Conservation (phyloP, 2,888 invertebrate genomes). For the Trachelus troglodyta region DNA sequence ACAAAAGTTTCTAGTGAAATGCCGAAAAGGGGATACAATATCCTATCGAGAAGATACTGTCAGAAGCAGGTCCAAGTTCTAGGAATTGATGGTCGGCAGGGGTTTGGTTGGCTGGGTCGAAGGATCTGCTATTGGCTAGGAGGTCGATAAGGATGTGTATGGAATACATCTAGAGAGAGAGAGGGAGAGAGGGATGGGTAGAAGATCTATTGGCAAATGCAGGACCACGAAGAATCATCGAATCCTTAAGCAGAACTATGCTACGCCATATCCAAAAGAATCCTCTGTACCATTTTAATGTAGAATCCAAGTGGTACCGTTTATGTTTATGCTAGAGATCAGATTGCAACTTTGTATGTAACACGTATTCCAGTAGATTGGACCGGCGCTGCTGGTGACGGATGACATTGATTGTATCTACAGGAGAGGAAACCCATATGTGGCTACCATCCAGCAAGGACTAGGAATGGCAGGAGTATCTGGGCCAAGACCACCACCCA, state of each 20-base stretch:
- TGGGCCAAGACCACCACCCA: background rate
- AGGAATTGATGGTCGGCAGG: slow-evolving; percentile 4
- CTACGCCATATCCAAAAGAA: no score
- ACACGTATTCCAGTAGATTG: no score
- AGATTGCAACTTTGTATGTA: no score
- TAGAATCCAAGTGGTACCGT: no score
- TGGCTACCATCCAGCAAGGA: background rate
- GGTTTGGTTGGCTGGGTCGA: background rate
- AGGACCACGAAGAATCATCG: no score
- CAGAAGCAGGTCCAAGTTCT: slow-evolving; percentile 22
- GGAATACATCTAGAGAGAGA: no score
- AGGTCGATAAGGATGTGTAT: slow-evolving; percentile 10
- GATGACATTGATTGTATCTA: background rate
- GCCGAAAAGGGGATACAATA: slow-evolving; percentile 25
- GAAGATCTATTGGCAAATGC: no score
- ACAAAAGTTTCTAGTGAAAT: slow-evolving; percentile 26
- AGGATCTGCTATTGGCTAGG: slow-evolving; percentile 19
- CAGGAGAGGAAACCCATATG: background rate
- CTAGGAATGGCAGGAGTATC: background rate
- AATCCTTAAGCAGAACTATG: no score
- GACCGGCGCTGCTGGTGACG: background rate
- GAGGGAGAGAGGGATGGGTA: no score
- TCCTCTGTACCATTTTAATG: no score
- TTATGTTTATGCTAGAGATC: no score
- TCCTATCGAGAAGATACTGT: slow-evolving; percentile 27